A percentile compares a stretch with the other conserved stretches of the same genome.
These are phyloP conservation scores for Montifringilla adamsi DNA, from an alignment of 2,113 vertebrate genomes.

Conservation along the genomic window DNA sequence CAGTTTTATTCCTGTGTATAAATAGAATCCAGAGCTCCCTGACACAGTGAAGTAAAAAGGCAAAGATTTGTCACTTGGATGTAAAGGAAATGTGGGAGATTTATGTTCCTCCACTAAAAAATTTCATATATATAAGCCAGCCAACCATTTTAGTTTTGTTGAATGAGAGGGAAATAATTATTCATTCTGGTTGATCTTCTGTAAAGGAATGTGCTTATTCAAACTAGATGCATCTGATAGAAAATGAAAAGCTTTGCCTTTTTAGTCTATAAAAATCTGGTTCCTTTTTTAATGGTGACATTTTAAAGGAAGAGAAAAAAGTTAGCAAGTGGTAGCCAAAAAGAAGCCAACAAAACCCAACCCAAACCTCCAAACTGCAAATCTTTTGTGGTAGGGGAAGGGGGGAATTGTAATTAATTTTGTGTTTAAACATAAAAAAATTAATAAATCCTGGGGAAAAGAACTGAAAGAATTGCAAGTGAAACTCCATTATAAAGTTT, in stretches of 20 bases:
- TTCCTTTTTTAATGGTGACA: not conserved
- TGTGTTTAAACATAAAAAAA: not conserved
- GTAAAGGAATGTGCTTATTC: not conserved
- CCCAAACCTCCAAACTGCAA: not conserved
- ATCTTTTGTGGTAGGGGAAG: not conserved
- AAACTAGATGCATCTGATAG: not conserved
- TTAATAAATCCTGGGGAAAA: not conserved
- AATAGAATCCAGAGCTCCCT: constrained; percentile 28
- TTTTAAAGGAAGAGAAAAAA: not conserved
- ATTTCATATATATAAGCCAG: not conserved
- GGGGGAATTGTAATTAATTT: not conserved
- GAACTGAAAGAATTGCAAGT: not conserved
- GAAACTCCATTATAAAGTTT: not conserved
- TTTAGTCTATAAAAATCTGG: not conserved
- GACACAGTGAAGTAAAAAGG: not conserved
- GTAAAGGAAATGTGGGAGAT: not conserved
- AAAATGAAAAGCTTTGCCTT: not conserved
- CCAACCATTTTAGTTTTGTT: not conserved
- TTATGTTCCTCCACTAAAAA: constrained; percentile 1
- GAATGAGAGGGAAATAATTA: not conserved
- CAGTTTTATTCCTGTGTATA: not conserved
- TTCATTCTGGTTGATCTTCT: not conserved
- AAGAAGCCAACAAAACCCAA: not conserved
- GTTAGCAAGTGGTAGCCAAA: not conserved
- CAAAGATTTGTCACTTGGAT: not conserved